These are phyloP conservation scores for Toxostoma redivivum DNA, from an alignment of 2,113 vertebrate species.

Conservation along the genomic window DNA sequence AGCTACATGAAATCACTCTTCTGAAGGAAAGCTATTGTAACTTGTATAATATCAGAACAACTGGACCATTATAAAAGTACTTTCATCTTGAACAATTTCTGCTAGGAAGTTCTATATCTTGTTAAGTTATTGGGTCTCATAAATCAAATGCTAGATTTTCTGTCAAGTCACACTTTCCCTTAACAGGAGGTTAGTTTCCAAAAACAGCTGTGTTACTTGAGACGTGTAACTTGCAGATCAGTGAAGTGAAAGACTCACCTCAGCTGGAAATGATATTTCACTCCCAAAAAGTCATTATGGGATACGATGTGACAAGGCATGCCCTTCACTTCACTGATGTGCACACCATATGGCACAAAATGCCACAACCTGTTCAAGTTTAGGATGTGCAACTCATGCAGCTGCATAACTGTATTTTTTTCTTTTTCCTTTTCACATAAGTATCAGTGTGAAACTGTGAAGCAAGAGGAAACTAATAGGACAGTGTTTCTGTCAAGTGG, in stretches of 20 bases:
- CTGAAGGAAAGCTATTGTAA: not conserved
- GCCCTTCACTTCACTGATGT: not conserved
- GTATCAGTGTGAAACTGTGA: not conserved
- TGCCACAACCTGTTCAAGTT: slow-evolving; percentile 23
- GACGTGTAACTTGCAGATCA: not conserved
- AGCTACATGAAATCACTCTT: not conserved
- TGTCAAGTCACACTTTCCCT: not conserved
- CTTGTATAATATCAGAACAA: not conserved
- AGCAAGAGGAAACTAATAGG: not conserved
- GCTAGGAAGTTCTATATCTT: not conserved
- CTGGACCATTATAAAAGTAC: not conserved
- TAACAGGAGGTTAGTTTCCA: not conserved
- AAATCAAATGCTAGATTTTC: not conserved
- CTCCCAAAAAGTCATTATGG: not conserved
- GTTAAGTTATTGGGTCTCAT: not conserved
- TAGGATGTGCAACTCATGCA: not conserved
- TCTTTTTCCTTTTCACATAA: not conserved
- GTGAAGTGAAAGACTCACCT: slow-evolving; percentile 31
- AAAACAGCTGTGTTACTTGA: not conserved
- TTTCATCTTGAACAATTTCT: not conserved
- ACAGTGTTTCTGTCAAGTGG: not conserved
- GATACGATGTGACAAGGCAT: slow-evolving; percentile 5
- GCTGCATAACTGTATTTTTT: not conserved
- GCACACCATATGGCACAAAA: slow-evolving; percentile 12
- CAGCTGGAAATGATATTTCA: slow-evolving; percentile 35